These are phyloP conservation scores for Corythucha ciliata DNA, from an alignment of 2,888 invertebrate genomes.

Conservation along the genomic window DNA sequence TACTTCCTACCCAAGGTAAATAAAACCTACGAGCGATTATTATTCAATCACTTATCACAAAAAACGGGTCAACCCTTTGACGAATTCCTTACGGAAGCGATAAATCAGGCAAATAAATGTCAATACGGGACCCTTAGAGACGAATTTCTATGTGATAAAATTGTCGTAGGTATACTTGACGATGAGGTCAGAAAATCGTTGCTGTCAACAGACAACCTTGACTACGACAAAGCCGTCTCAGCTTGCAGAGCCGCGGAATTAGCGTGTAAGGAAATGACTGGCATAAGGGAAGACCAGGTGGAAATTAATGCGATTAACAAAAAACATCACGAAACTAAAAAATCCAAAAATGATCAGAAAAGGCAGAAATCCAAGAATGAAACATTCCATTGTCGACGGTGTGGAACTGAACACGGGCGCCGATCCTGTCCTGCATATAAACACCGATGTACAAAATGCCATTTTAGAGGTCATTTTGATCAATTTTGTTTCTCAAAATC, in stretches of 20 bases:
- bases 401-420: neutral
- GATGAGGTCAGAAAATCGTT: constrained; percentile 12
- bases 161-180: constrained; percentile 13
- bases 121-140: constrained; percentile 3
- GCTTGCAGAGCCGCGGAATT: constrained; percentile 12
- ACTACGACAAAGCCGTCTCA: constrained; percentile 10
- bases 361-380: neutral
- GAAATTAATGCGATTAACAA: neutral
- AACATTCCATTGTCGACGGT: constrained; percentile 11
- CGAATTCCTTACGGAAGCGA: constrained; percentile 1
- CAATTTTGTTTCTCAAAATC: constrained; percentile 4
- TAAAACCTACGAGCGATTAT: constrained; percentile 5
- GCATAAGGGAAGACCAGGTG: neutral
- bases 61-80: constrained; percentile 3
- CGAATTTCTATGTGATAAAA: constrained; percentile 15
- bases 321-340: neutral
- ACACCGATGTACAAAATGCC: constrained; percentile 5
- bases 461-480: constrained; percentile 7
- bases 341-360: constrained; percentile 7
- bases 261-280: constrained; percentile 2
- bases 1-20: constrained; percentile 9
- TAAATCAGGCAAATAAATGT: constrained; percentile 3
- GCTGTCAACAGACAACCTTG: constrained; percentile 1
- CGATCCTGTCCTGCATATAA: constrained; percentile 8
- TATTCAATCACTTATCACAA: constrained; percentile 11